Evolutionary conservation across 2,888 invertebrate species (phyloP).

Genomic region (Nomada goodeniana): DNA sequence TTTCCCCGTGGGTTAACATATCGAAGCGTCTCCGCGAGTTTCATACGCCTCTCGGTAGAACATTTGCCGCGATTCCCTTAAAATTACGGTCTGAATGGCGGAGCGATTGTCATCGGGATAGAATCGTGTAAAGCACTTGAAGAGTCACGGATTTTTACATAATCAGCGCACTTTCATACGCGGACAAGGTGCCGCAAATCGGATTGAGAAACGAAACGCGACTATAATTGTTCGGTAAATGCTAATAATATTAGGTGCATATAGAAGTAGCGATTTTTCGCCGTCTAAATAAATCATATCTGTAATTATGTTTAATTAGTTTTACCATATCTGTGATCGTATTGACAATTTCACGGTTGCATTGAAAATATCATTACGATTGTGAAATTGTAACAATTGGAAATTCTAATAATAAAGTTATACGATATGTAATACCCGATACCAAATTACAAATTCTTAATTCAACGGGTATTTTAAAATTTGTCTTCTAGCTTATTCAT

Average conservation of each 20-base stretch:
- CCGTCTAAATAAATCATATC: no score
- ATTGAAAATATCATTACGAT: no score
- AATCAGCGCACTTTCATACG: conserved; percentile 24
- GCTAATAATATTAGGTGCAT: not conserved
- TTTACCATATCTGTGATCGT: no score
- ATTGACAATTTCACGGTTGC: no score
- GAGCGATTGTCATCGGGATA: conserved; percentile 74
- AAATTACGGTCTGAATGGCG: conserved; percentile 46
- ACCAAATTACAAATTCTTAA: no score
- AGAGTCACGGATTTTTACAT: conserved; percentile 46
- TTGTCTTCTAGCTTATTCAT: no score
- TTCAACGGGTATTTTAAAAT: no score
- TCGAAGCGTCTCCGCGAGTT: not conserved
- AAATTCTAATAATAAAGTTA: no score
- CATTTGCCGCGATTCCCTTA: conserved; percentile 32
- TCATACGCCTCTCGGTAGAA: not conserved
- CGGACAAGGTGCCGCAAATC: conserved; percentile 51
- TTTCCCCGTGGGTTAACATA: not conserved
- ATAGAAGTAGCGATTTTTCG: no score
- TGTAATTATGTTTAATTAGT: no score
- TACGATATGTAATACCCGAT: no score
- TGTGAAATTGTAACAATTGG: no score
- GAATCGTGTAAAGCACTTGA: conserved; percentile 73
- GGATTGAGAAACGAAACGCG: not conserved
- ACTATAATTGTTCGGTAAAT: not conserved